Evolutionary conservation across 2,113 vertebrate species (phyloP).

Genomic region (Delphinapterus leucas): DNA sequence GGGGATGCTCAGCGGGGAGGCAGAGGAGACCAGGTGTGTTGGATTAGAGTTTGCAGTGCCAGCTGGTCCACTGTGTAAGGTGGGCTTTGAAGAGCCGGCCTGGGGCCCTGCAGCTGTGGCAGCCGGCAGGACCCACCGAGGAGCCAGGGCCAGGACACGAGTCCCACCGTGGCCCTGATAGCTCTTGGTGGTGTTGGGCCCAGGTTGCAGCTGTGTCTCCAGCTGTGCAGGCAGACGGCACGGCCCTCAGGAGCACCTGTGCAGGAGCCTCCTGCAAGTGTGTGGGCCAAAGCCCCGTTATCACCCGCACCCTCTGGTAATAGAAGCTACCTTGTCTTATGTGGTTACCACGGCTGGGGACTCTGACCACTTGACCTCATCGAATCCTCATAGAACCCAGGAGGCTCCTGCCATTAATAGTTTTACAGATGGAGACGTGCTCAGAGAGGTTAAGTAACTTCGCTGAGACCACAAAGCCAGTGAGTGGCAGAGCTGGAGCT

Average conservation of each 20-base stretch:
- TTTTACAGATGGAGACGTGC: neutral
- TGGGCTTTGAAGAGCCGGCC: neutral
- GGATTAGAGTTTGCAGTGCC: neutral
- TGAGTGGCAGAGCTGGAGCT: neutral
- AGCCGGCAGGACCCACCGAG: neutral
- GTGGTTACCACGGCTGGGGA: neutral
- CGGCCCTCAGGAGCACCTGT: no score
- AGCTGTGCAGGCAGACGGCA: neutral
- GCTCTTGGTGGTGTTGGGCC: neutral
- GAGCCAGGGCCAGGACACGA: neutral
- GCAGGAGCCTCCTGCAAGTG: neutral
- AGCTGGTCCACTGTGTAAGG: neutral
- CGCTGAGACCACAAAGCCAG: neutral
- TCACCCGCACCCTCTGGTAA: no score
- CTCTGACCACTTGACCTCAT: neutral
- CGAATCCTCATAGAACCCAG: neutral
- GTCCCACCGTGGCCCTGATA: neutral
- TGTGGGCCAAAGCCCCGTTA: no score
- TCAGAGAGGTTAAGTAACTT: neutral
- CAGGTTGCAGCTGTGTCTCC: neutral
- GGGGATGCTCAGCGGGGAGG: neutral
- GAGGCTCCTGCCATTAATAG: neutral
- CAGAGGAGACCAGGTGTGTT: neutral
- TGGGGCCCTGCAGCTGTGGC: neutral
- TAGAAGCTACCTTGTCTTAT: neutral